A percentile compares a stretch with the other conserved stretches of the same genome.
These are phyloP conservation scores for Pangasius krempfi DNA, from an alignment of 2,797 vertebrate species.

Conservation along the genomic window DNA sequence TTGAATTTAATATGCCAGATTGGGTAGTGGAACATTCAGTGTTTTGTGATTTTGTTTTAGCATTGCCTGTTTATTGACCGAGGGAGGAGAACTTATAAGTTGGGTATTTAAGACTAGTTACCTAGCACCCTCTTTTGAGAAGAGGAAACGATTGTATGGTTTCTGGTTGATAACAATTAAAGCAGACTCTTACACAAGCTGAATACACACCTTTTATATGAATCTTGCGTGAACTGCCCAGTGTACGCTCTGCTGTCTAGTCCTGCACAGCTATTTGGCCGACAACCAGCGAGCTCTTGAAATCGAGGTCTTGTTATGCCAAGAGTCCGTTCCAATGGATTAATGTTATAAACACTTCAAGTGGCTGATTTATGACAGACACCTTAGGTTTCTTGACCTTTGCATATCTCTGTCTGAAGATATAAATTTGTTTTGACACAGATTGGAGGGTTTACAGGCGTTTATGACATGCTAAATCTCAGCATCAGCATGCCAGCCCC, in stretches of 20 bases:
- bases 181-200: slow-evolving; percentile 11
- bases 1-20: not conserved
- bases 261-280: slow-evolving; percentile 61
- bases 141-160: not conserved
- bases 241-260: slow-evolving; percentile 29
- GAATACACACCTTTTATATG: not conserved
- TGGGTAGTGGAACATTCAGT: not conserved
- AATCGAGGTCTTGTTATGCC: slow-evolving; percentile 75
- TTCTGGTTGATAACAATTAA: slow-evolving; percentile 28
- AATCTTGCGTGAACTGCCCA: slow-evolving; percentile 35
- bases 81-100: not conserved
- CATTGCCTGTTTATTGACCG: not conserved
- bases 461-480: slow-evolving; percentile 86
- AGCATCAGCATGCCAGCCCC: slow-evolving; percentile 69
- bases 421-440: slow-evolving; percentile 85
- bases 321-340: slow-evolving; percentile 80
- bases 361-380: slow-evolving; percentile 81
- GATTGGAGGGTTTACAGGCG: slow-evolving; percentile 82
- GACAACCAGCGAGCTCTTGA: slow-evolving; percentile 67
- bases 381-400: slow-evolving; percentile 83
- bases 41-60: not conserved
- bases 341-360: slow-evolving; percentile 83
- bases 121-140: not conserved
- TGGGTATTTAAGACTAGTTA: not conserved
- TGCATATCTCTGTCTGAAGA: slow-evolving; percentile 83